phyloP scores from a whole-genome alignment of 2,797 vertebrate genomes.

The Melopsittacus undulatus region DNA sequence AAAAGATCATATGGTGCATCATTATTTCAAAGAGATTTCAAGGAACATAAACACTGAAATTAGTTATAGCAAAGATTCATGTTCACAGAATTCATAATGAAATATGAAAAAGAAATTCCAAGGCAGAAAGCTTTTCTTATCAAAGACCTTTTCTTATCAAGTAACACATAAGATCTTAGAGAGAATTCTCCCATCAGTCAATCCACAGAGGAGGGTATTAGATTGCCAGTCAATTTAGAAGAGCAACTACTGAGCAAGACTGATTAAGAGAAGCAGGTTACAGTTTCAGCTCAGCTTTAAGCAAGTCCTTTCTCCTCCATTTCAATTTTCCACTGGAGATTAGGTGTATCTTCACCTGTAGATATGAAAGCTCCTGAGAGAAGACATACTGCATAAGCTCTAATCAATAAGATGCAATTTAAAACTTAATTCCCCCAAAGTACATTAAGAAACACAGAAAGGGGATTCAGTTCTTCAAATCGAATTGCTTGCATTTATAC shows the following conservation, averaged over 20 bases:
- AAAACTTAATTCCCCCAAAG: constrained; percentile 26
- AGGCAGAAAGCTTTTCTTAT: neutral
- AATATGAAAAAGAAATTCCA: neutral
- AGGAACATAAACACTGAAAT: neutral
- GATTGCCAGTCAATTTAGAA: neutral
- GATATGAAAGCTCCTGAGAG: neutral
- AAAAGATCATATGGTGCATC: neutral
- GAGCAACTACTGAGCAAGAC: neutral
- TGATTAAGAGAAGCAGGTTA: neutral
- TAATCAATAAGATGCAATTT: constrained; percentile 3
- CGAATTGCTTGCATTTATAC: neutral
- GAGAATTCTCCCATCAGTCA: neutral
- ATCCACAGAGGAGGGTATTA: neutral
- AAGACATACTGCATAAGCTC: neutral
- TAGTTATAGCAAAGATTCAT: neutral
- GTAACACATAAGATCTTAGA: neutral
- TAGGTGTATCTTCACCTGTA: neutral
- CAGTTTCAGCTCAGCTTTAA: neutral
- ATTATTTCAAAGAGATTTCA: neutral
- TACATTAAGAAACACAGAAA: neutral
- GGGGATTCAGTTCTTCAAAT: neutral
- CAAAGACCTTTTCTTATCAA: neutral
- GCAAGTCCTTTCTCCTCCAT: neutral
- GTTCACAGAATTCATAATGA: neutral
- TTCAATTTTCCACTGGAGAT: neutral